These are phyloP conservation scores for Lates calcarifer DNA, from an alignment of 2,113 vertebrate species.

Conservation along the genomic window DNA sequence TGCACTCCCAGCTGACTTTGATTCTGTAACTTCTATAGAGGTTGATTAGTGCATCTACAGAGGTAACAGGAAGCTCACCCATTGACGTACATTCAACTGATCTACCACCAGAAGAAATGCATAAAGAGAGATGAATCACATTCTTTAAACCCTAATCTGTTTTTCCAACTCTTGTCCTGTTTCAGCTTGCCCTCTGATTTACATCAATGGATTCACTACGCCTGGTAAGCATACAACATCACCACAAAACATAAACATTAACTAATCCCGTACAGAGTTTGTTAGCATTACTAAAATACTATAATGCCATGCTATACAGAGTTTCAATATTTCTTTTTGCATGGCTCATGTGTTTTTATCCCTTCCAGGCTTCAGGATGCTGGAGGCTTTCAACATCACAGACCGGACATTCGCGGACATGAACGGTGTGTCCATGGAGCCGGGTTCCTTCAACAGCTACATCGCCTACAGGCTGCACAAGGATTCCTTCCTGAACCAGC, in stretches of 20 bases:
- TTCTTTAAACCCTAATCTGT: conserved; percentile 25
- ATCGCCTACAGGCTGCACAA: conserved; percentile 94
- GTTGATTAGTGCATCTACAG: conserved; percentile 16
- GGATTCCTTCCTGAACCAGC: conserved; percentile 92
- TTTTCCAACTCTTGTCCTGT: conserved; percentile 66
- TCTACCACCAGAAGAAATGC: conserved; percentile 15
- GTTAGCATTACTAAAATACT: background rate
- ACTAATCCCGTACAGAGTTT: conserved; percentile 17
- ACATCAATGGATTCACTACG: conserved; percentile 96
- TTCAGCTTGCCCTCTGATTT: conserved; percentile 97
- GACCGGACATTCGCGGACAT: conserved; percentile 92
- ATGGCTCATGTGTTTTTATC: conserved; percentile 8
- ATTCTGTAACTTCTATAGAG: background rate
- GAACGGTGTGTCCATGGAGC: conserved; percentile 94
- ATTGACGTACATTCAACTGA: background rate
- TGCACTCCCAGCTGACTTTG: background rate
- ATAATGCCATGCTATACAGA: background rate
- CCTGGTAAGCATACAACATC: conserved; percentile 88
- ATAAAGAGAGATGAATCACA: conserved; percentile 28
- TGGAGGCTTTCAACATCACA: conserved; percentile 97
- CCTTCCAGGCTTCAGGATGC: conserved; percentile 95
- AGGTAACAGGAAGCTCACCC: conserved; percentile 8
- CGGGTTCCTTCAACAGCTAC: conserved; percentile 95
- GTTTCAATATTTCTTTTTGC: conserved; percentile 15
- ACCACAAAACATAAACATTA: conserved; percentile 1